Evolutionary conservation across 2,113 vertebrate genomes (phyloP).

Genomic region (Plectropomus leopardus): DNA sequence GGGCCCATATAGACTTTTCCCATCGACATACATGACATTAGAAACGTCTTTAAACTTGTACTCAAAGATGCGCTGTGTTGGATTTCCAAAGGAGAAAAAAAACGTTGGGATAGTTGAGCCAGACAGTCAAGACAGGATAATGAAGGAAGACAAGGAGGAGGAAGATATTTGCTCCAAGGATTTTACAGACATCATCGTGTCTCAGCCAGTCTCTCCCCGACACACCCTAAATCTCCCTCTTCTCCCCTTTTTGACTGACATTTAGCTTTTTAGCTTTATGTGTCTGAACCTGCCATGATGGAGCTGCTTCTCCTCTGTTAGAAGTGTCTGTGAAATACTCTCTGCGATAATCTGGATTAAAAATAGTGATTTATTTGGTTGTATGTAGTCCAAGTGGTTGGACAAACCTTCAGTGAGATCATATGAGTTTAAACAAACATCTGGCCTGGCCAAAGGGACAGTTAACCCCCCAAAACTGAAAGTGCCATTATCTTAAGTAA

Average conservation of each 20-base stretch:
- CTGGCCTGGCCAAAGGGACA: too few relatives aligned
- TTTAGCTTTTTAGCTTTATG: conserved; percentile 28
- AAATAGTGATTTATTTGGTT: background rate
- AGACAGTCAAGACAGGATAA: conserved; percentile 31
- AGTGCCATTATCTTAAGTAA: too few relatives aligned
- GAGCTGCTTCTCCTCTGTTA: background rate
- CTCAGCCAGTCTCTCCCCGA: conserved; percentile 29
- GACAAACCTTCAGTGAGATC: background rate
- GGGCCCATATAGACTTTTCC: too few relatives aligned
- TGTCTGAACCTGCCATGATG: conserved; percentile 49
- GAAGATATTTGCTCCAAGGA: conserved; percentile 18
- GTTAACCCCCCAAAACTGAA: too few relatives aligned
- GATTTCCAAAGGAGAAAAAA: background rate
- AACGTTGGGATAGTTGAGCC: conserved; percentile 14
- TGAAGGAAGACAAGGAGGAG: conserved; percentile 24
- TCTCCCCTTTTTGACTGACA: conserved; percentile 8
- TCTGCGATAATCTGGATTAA: conserved; percentile 4
- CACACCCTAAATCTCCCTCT: conserved; percentile 27
- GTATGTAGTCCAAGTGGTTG: background rate
- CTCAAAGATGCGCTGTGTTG: background rate
- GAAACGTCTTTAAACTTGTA: background rate
- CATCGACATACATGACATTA: too few relatives aligned
- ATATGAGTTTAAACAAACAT: background rate
- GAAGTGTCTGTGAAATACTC: conserved; percentile 1
- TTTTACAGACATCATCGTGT: conserved; percentile 33